Percentiles rank a stretch among this genome's conserved stretches.
These are phyloP conservation scores for Chelon labrosus DNA, from an alignment of 2,797 vertebrate species.

Conservation along the genomic window DNA sequence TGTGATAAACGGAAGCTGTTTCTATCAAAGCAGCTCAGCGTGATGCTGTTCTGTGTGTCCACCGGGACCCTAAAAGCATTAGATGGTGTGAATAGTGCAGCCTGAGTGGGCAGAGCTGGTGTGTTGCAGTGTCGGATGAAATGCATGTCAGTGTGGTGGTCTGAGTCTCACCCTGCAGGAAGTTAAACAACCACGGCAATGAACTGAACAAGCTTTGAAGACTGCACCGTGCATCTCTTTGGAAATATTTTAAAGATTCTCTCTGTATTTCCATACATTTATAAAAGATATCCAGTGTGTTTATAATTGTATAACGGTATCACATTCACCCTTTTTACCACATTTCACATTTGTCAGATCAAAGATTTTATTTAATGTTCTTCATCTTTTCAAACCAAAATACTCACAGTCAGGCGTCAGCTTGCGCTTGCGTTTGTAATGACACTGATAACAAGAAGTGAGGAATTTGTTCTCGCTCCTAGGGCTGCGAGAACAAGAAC, in stretches of 20 bases:
- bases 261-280: conserved; percentile 29
- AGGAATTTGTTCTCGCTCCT: too few relatives aligned
- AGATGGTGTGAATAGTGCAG: conserved; percentile 61
- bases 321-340: conserved; percentile 17
- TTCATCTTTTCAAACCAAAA: too few relatives aligned
- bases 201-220: conserved; percentile 62
- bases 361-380: neutral
- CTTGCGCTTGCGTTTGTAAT: neutral
- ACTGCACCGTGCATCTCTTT: conserved; percentile 13
- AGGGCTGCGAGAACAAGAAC: too few relatives aligned
- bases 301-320: conserved; percentile 10
- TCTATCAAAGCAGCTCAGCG: conserved; percentile 78
- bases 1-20: conserved; percentile 69
- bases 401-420: conserved; percentile 4
- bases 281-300: conserved; percentile 13
- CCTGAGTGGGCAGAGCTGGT: conserved; percentile 57
- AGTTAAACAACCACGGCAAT: conserved; percentile 56
- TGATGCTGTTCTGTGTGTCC: conserved; percentile 56
- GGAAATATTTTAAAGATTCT: conserved; percentile 43
- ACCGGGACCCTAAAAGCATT: conserved; percentile 54
- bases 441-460: neutral
- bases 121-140: conserved; percentile 48
- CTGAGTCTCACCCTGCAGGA: conserved; percentile 32
- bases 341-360: neutral
- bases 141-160: conserved; percentile 32